Percentiles rank a stretch among this genome's conserved stretches.
phyloP scores from a whole-genome alignment of 2,888 invertebrate genomes.

The Hypolimnas misippus region DNA sequence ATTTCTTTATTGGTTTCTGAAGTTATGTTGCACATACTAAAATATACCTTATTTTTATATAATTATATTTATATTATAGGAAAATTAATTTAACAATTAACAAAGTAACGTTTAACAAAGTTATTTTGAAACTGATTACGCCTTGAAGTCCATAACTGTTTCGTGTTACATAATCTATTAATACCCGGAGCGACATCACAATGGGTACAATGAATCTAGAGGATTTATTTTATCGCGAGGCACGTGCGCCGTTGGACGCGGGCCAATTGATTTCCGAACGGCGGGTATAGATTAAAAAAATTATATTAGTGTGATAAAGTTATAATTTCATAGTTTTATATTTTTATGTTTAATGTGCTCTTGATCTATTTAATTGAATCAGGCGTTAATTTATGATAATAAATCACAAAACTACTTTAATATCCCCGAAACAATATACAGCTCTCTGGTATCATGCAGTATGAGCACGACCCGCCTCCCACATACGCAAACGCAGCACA shows the following conservation, averaged over 20 bases:
- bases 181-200: conserved; percentile 55
- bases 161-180: conserved; percentile 55
- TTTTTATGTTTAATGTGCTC: neutral
- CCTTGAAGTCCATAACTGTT: conserved; percentile 49
- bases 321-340: neutral
- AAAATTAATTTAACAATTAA: no score
- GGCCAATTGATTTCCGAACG: conserved; percentile 42
- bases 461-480: no score
- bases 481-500: no score
- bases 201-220: conserved; percentile 57
- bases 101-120: conserved; percentile 20
- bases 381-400: no score
- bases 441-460: no score
- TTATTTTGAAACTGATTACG: conserved; percentile 35
- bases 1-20: no score
- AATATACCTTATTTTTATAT: no score
- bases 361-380: neutral
- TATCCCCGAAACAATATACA: no score
- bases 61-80: no score
- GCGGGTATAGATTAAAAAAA: conserved; percentile 25
- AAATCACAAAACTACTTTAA: no score
- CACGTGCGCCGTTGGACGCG: conserved; percentile 43
- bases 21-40: no score
- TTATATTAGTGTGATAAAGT: conserved; percentile 1
- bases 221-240: conserved; percentile 52